These are phyloP conservation scores for Atta colombica DNA, from an alignment of 1,140 invertebrate genomes.

Conservation along the genomic window DNA sequence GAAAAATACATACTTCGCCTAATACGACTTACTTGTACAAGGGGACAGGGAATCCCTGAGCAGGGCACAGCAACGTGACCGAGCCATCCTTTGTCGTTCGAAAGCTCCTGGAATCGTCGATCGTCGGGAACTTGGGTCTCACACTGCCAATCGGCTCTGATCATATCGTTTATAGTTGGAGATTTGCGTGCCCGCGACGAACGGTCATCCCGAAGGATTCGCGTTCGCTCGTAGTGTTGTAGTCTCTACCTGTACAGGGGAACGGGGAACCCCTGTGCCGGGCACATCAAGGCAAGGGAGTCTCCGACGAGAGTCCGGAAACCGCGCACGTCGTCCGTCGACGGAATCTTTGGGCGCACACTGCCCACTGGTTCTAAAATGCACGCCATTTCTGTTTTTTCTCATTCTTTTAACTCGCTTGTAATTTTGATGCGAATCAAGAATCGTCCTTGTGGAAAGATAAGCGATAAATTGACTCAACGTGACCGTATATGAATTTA, in stretches of 20 bases:
- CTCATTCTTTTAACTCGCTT: not conserved
- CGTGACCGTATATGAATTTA: not conserved
- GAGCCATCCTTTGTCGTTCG: constrained; percentile 87
- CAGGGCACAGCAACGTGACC: constrained; percentile 88
- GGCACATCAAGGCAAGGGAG: constrained; percentile 87
- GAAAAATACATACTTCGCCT: not conserved
- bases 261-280: constrained; percentile 89
- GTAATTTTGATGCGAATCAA: not conserved
- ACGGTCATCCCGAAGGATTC: constrained; percentile 75
- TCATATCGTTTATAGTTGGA: constrained; percentile 65
- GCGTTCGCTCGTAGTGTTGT: not conserved
- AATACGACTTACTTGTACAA: constrained; percentile 87
- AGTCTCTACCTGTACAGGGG: constrained; percentile 88
- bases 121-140: constrained; percentile 75
- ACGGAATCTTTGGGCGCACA: constrained; percentile 85
- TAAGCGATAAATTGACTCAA: not conserved
- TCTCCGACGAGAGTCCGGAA: constrained; percentile 81
- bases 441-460: not conserved
- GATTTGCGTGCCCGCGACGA: constrained; percentile 78
- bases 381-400: constrained; percentile 40
- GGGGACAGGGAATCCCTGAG: constrained; percentile 89
- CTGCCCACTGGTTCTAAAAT: constrained; percentile 85
- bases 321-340: constrained; percentile 83
- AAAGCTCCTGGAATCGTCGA: constrained; percentile 75
- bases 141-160: constrained; percentile 74